Evolutionary conservation across 2,888 invertebrate species (phyloP), one percentile per base, ranked within the genome.

Genomic region (Drosophila melanosoma): DNA sequence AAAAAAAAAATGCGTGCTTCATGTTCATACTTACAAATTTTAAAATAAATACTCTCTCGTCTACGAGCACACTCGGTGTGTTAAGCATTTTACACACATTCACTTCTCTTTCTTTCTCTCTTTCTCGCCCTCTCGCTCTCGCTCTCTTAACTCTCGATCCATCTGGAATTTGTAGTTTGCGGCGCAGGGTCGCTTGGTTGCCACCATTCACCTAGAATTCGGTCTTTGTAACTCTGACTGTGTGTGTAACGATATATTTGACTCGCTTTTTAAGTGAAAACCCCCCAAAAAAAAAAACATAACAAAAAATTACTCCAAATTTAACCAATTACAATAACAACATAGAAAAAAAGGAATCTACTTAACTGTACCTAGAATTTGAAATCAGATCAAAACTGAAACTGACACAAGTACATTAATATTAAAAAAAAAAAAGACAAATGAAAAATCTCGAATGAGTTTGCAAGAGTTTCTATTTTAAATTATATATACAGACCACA

Each of bases 211-310:
- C 84, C 92, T 92, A 86, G 92, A 92, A 91, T 92, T 92, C 86
- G 92, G 92, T 91, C 91, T 91, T 82, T 92, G 92, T 90, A 92
- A 91, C 84, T 91, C 92, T 79, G 91, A 91, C 90, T 91, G 91
- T 91, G 91, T 92, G 91, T 91, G 91, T 91, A 91, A 88, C 81
- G 90, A 91, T 90, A 86, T 92, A 83, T 91, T 91, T 91, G 87
- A 91, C 62, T 91, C 91, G 90, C 91, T 92, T 79, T 92, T 91
- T 90, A 91, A 91, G 85, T 88, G 78, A 91, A 87, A 2, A 1
- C 45, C 12, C 45, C 51, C 45, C 51, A 42, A 74, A 66, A 69
- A 61, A 32, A 17, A 42, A 40, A 66, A 26, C n/a, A n/a, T 52
- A 12, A 42, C 4, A 29, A 63, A 65, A 53, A 26, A 12, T 33